These are phyloP conservation scores for Drosophila sp. DNA, from an alignment of 1,140 invertebrate genomes.

Conservation along the genomic window DNA sequence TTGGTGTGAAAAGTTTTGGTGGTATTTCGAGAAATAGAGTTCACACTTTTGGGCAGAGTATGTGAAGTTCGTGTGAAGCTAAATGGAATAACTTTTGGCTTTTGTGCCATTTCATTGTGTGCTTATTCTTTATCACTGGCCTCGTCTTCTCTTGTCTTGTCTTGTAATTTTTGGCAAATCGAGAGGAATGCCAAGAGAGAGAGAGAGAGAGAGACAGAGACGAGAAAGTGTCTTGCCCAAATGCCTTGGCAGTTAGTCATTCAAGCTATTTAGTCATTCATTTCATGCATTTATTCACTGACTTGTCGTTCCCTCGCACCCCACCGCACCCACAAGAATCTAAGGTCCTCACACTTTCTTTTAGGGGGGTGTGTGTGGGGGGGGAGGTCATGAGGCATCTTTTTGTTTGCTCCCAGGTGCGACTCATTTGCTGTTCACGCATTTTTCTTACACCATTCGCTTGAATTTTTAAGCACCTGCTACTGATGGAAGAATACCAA, in stretches of 20 bases:
- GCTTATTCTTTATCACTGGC: constrained; percentile 17
- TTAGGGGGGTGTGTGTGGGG: neutral
- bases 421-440: constrained; percentile 65
- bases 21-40: neutral
- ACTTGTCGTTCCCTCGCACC: constrained; percentile 19
- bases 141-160: neutral
- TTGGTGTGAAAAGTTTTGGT: too few species aligned
- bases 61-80: neutral
- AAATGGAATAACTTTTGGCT: constrained; percentile 6
- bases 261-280: constrained; percentile 76
- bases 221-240: constrained; percentile 32
- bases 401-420: constrained; percentile 49
- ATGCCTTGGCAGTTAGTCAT: constrained; percentile 70
- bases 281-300: constrained; percentile 79
- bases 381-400: neutral
- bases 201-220: neutral
- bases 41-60: constrained; percentile 1
- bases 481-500: constrained; percentile 28
- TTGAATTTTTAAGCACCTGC: constrained; percentile 66
- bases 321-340: too few species aligned
- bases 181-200: neutral
- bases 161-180: neutral
- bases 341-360: constrained; percentile 1
- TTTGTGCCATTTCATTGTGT: constrained; percentile 4
- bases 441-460: constrained; percentile 51